Evolutionary conservation across 2,888 invertebrate species (phyloP).

Genomic region (Lepidochitona cinerea): DNA sequence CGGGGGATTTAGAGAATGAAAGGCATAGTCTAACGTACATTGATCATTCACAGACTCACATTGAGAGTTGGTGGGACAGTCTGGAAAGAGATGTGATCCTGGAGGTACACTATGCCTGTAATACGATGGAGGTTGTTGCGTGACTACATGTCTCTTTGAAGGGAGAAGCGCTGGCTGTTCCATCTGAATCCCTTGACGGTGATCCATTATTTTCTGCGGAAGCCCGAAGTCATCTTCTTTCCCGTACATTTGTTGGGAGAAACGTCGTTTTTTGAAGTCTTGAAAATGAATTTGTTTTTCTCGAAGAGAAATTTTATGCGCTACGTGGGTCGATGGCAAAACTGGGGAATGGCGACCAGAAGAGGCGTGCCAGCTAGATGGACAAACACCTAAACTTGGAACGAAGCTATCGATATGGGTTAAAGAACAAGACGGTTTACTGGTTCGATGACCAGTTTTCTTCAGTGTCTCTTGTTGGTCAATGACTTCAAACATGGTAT

Average conservation of each 20-base stretch:
- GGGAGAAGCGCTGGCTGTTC: background rate
- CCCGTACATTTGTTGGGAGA: constrained; percentile 14
- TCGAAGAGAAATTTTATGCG: constrained; percentile 45
- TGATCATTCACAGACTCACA: background rate
- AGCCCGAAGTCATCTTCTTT: background rate
- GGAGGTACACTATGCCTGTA: background rate
- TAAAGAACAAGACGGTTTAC: background rate
- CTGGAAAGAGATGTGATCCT: background rate
- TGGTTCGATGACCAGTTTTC: background rate
- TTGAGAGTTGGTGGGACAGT: background rate
- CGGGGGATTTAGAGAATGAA: background rate
- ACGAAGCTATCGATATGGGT: constrained; percentile 21
- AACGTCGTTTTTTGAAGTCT: constrained; percentile 41
- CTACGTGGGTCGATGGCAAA: constrained; percentile 52
- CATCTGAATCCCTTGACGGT: background rate
- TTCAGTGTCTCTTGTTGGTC: background rate
- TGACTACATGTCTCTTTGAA: background rate
- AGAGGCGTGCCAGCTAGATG: constrained; percentile 57
- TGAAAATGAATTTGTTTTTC: constrained; percentile 47
- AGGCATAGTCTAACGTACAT: background rate
- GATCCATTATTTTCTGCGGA: no score
- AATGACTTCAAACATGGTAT: background rate
- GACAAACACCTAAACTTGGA: constrained; percentile 41
- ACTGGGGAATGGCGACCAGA: constrained; percentile 59
- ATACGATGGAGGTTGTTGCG: background rate